Conservation (phyloP, 1,140 invertebrate species). For the Telenomus remus region DNA sequence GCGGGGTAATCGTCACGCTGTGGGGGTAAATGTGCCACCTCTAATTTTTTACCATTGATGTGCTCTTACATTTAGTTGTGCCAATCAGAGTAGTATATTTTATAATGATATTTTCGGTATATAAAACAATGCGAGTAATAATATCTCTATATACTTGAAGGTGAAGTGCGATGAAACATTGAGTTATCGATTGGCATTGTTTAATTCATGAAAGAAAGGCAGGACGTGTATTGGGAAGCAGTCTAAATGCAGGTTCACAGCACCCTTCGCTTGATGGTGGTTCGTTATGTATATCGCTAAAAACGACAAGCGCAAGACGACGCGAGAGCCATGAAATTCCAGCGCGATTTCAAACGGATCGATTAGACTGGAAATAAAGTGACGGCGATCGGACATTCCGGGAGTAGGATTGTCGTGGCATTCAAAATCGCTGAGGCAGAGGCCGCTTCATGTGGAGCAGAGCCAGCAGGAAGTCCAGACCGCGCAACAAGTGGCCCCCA, state of each 20-base stretch:
- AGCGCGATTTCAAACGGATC: slow-evolving; percentile 55
- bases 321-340: slow-evolving; percentile 45
- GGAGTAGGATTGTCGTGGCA: slow-evolving; percentile 50
- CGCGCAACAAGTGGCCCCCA: slow-evolving; percentile 59
- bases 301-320: slow-evolving; percentile 39
- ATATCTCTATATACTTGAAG: too few species aligned
- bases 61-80: too few species aligned
- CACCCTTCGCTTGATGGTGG: slow-evolving; percentile 48
- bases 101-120: too few species aligned
- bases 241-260: slow-evolving; percentile 55
- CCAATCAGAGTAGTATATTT: too few species aligned
- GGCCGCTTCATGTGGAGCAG: slow-evolving; percentile 48
- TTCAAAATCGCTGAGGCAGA: slow-evolving; percentile 56
- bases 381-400: slow-evolving; percentile 51
- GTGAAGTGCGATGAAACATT: neutral
- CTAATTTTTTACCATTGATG: too few species aligned
- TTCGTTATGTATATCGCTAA: slow-evolving; percentile 13
- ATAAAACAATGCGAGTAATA: too few species aligned
- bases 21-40: too few species aligned
- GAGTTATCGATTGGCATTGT: slow-evolving; percentile 40
- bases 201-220: slow-evolving; percentile 24
- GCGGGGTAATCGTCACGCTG: too few species aligned
- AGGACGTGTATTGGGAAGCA: slow-evolving; percentile 52
- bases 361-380: slow-evolving; percentile 61
- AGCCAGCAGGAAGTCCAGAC: slow-evolving; percentile 57